phyloP scores from a whole-genome alignment of 2,888 invertebrate species.

The Aphidoletes aphidimyza region DNA sequence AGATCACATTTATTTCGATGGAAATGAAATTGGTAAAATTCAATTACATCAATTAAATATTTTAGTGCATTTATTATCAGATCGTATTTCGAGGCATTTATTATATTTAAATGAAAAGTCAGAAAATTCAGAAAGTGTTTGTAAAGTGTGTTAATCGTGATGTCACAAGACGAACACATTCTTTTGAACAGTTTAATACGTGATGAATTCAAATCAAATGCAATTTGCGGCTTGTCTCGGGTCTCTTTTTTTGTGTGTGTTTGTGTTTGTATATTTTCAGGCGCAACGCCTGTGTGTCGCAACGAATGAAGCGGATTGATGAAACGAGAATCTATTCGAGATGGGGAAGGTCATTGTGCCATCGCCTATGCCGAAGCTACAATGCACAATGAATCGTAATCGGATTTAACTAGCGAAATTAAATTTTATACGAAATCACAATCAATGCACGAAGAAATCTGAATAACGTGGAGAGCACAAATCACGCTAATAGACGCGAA shows the following conservation, averaged over 20 bases:
- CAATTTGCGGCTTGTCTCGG: neutral
- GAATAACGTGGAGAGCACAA: neutral
- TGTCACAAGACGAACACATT: neutral
- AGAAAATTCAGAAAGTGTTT: too few relatives aligned
- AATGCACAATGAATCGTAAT: neutral
- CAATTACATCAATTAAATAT: neutral
- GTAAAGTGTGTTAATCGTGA: too few relatives aligned
- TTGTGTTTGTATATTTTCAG: too few relatives aligned
- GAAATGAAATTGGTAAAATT: neutral
- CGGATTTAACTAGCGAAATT: neutral
- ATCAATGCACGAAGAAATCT: neutral
- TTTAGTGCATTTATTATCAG: neutral
- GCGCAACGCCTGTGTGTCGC: too few relatives aligned
- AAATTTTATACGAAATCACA: conserved; percentile 28
- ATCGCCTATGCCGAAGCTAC: neutral
- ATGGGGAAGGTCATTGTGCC: neutral
- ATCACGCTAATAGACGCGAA: conserved; percentile 35
- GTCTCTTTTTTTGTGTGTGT: too few relatives aligned
- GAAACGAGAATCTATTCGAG: neutral
- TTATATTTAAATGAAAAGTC: neutral
- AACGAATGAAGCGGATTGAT: too few relatives aligned
- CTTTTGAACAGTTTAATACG: neutral
- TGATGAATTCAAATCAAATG: neutral
- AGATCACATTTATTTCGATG: neutral
- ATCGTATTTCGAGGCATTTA: neutral